These are phyloP conservation scores for Ceryle rudis DNA, from an alignment of 2,797 vertebrate species.

Conservation along the genomic window DNA sequence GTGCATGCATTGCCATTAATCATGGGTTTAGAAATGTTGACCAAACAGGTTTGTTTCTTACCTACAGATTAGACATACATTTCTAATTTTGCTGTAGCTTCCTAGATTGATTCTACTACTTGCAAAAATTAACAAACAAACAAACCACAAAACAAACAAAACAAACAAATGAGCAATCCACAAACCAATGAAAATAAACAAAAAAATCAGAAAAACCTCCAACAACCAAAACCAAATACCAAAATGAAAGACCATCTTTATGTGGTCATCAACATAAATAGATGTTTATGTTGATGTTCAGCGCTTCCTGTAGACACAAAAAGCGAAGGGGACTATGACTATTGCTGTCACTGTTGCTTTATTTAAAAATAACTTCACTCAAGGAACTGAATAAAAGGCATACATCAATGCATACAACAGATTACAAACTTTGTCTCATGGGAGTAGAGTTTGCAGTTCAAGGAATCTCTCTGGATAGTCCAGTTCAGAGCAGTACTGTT, in stretches of 20 bases:
- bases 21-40: too few species aligned
- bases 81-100: too few species aligned
- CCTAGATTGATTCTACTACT: too few species aligned
- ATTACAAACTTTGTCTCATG: neutral
- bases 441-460: neutral
- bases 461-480: neutral
- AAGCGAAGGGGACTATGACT: neutral
- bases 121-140: too few species aligned
- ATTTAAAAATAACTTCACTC: neutral
- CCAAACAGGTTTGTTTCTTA: too few species aligned
- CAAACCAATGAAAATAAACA: neutral
- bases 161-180: neutral
- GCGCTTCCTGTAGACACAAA: neutral
- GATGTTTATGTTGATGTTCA: neutral
- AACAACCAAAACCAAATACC: neutral
- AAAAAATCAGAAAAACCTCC: too few species aligned
- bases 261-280: neutral
- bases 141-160: neutral
- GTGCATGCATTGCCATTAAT: too few species aligned
- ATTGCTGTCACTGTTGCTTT: neutral
- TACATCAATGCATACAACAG: neutral
- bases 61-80: too few species aligned
- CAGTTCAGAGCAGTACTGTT: neutral
- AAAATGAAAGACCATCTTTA: neutral
- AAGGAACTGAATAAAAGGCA: neutral